Percentiles rank a stretch among this genome's conserved stretches.
Conservation (phyloP, 2,888 invertebrate species). For the Galeruca laticollis region DNA sequence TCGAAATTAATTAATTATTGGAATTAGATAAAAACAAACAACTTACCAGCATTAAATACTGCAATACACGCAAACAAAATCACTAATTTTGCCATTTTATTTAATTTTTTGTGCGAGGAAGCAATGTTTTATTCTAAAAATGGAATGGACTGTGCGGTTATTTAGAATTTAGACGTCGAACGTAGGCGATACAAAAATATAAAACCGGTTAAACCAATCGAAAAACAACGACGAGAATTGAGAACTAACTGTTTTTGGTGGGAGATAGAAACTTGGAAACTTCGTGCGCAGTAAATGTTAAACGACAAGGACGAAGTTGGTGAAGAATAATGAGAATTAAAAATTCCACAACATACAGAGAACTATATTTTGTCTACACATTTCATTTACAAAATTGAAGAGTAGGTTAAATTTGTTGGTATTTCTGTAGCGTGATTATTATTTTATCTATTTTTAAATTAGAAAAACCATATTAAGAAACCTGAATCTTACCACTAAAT, state of each 20-base stretch:
- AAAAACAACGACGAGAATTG: background rate
- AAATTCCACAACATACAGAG: background rate
- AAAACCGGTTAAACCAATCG: background rate
- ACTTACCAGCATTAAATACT: slow-evolving; percentile 40
- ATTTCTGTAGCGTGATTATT: too few species aligned
- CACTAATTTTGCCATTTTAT: slow-evolving; percentile 42
- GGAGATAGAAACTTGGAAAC: background rate
- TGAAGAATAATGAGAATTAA: background rate
- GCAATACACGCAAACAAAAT: slow-evolving; percentile 39
- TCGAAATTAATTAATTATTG: background rate
- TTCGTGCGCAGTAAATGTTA: background rate
- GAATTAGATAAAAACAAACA: background rate
- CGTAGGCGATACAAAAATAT: slow-evolving; percentile 5
- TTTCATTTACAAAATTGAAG: too few species aligned
- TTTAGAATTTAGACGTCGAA: background rate
- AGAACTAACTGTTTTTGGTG: background rate
- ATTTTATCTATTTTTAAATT: too few species aligned
- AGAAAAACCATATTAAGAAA: too few species aligned
- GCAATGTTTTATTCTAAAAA: background rate
- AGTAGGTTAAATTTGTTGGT: too few species aligned
- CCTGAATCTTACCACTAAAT: too few species aligned
- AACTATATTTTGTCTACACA: too few species aligned
- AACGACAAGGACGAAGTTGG: background rate
- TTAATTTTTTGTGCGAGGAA: slow-evolving; percentile 2
- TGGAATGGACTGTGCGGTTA: background rate